Evolutionary conservation across 2,113 vertebrate genomes (phyloP), one percentile per base, ranked within the genome.

Genomic region (Dicaeum eximium): DNA sequence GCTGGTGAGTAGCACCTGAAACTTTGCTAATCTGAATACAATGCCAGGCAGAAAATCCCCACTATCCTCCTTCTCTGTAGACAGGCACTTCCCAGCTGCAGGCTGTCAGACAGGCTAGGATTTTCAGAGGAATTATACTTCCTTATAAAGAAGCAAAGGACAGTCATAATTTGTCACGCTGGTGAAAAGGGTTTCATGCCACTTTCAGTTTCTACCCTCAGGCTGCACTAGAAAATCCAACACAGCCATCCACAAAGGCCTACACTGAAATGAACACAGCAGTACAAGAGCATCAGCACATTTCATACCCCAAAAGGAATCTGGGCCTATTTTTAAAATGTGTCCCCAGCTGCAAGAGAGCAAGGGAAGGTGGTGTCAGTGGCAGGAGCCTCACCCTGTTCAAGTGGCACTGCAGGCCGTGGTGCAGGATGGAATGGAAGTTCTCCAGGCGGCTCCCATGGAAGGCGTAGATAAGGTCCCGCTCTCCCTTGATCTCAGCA

Each of bases 401-500:
- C 64, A 99, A 98, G 75, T 99, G 99, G 97, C 99, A 99, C 94
- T 99, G 99, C 56, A 99, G 97, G 88, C 99, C 99, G 2, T 99
- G 99, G 97, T 99, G 99, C 93, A 99, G 97, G 81, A 99, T 99
- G 71, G 99, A 99, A 92, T 99, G 99, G 96, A 99, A 99, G 97
- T 99, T 99, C 95, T 99, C 99, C 12, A 99, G 97, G 58, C 99
- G 98, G 96, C 99, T 99, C 86, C 99, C 99, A 0, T 99, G 99
- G 97, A 99, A 99, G 80, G 99, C 99, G 2, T 99, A 99, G 97
- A 99, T 98, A 47, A 99, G 97, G 60, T 99, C 99, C 89, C 98
- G 97, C 45, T 98, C 98, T 28, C 98, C 99, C 94, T 95, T 98
- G 61, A 97, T 99, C 97, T 98, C 98, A 24, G 99, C 98, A 89